These are phyloP conservation scores for Caranx ignobilis DNA, from an alignment of 2,113 vertebrate species.

Conservation along the genomic window DNA sequence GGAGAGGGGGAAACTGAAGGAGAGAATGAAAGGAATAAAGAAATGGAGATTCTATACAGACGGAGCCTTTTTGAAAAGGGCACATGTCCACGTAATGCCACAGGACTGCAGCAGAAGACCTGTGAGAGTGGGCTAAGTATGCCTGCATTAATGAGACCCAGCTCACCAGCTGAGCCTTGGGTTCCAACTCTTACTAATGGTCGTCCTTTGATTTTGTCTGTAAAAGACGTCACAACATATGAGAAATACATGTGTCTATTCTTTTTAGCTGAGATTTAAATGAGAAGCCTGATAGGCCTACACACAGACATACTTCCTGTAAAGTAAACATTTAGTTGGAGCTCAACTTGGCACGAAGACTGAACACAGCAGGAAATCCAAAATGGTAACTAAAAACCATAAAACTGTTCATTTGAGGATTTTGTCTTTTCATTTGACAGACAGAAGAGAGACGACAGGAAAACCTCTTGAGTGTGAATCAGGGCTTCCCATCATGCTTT, in stretches of 20 bases:
- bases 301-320: neutral
- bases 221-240: neutral
- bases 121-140: slow-evolving; percentile 21
- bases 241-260: neutral
- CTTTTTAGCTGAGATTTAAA: neutral
- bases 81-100: slow-evolving; percentile 47
- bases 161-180: neutral
- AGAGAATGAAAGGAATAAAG: slow-evolving; percentile 25
- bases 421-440: too few species aligned
- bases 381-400: neutral
- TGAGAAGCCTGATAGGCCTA: neutral
- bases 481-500: neutral
- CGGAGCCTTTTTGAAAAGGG: slow-evolving; percentile 64
- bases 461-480: too few species aligned
- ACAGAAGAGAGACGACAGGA: too few species aligned
- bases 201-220: neutral
- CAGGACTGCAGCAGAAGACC: slow-evolving; percentile 38
- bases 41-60: slow-evolving; percentile 16
- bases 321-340: neutral
- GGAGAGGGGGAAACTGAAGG: slow-evolving; percentile 12
- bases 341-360: neutral
- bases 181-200: slow-evolving; percentile 19
- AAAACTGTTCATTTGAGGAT: too few species aligned
- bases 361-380: neutral
- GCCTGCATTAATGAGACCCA: slow-evolving; percentile 53